Conservation (phyloP, 2,888 invertebrate genomes). For the Pammene aurita region DNA sequence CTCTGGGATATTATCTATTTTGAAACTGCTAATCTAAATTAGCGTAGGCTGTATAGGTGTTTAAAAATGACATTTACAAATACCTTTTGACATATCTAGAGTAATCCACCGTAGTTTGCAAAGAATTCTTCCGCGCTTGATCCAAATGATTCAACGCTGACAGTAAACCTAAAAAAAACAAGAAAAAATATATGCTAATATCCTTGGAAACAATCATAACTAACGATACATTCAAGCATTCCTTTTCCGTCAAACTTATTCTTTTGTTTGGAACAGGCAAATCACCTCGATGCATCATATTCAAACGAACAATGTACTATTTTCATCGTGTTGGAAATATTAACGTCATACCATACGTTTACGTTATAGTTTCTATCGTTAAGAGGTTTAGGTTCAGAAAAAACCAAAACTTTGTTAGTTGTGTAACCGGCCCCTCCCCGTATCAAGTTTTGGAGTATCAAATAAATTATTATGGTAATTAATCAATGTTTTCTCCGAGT, state of each 20-base stretch:
- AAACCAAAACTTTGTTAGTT: conserved; percentile 68
- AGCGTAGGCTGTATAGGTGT: conserved; percentile 35
- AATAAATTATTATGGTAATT: conserved; percentile 84
- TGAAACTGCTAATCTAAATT: conserved; percentile 34
- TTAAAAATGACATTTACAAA: conserved; percentile 38
- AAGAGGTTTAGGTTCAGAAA: conserved; percentile 68
- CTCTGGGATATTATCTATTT: conserved; percentile 42
- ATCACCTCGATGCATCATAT: conserved; percentile 80
- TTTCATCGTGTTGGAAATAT: conserved; percentile 73
- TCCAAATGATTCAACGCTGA: conserved; percentile 79
- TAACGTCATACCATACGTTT: conserved; percentile 65
- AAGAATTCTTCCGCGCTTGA: conserved; percentile 81
- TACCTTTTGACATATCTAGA: conserved; percentile 93
- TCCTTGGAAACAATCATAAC: conserved; percentile 67
- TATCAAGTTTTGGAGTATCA: conserved; percentile 82
- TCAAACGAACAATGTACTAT: conserved; percentile 75
- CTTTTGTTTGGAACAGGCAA: conserved; percentile 80
- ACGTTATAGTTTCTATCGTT: conserved; percentile 58
- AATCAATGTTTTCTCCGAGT: conserved; percentile 83
- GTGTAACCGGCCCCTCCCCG: conserved; percentile 73
- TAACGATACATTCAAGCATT: conserved; percentile 72
- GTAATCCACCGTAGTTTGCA: conserved; percentile 90
- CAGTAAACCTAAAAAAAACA: conserved; percentile 70
- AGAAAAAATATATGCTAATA: conserved; percentile 68
- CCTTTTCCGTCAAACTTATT: conserved; percentile 76